phyloP scores from a whole-genome alignment of 2,888 invertebrate genomes.

The Eretmocerus hayati region DNA sequence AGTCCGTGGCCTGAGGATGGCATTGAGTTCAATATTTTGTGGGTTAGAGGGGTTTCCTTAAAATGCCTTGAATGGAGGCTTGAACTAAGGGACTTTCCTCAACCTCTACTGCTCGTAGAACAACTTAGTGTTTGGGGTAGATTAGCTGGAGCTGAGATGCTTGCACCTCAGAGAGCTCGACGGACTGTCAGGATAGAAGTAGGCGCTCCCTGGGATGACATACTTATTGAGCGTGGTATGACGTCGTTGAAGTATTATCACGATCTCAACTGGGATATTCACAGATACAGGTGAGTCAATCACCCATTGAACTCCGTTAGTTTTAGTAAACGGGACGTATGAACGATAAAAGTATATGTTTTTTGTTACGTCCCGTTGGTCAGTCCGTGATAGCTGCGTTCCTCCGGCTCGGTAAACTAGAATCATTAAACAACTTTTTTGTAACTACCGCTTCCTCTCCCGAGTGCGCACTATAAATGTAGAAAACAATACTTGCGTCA shows the following conservation, averaged over 20 bases:
- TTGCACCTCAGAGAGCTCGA: slow-evolving; percentile 68
- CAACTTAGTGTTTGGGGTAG: slow-evolving; percentile 84
- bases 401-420: no score
- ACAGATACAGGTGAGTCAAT: slow-evolving; percentile 84
- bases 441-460: no score
- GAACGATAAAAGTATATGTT: neutral
- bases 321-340: neutral
- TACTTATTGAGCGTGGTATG: slow-evolving; percentile 83
- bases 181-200: slow-evolving; percentile 72
- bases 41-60: slow-evolving; percentile 83
- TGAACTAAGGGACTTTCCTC: slow-evolving; percentile 89
- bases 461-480: no score
- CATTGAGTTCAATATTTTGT: slow-evolving; percentile 81
- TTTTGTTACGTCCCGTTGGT: neutral
- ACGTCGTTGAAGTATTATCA: slow-evolving; percentile 95
- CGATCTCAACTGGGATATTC: slow-evolving; percentile 90
- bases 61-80: slow-evolving; percentile 82
- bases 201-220: slow-evolving; percentile 77
- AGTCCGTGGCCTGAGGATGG: slow-evolving; percentile 90
- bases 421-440: no score
- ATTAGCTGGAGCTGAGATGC: slow-evolving; percentile 83
- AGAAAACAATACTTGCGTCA: no score
- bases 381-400: no score
- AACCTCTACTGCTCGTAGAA: slow-evolving; percentile 79
- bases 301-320: neutral